Percentiles rank a stretch among this genome's conserved stretches.
Evolutionary conservation across 2,797 vertebrate species (phyloP).

Genomic region (Morus bassanus): DNA sequence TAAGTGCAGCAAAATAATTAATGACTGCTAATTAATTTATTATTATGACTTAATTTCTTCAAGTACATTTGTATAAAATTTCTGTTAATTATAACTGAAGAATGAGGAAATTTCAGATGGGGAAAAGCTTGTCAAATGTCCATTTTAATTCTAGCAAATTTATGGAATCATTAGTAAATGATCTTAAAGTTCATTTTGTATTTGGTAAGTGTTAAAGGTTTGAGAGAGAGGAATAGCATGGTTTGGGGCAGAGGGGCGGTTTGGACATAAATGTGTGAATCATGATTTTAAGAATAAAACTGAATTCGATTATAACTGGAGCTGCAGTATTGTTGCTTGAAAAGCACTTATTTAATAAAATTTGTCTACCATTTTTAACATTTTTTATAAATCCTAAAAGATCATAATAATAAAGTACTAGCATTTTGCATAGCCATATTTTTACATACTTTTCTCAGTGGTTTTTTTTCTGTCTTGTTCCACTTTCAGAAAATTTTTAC

Average conservation of each 20-base stretch:
- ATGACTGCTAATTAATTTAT: conserved; percentile 22
- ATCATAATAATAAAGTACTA: not conserved
- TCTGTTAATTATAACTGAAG: conserved; percentile 24
- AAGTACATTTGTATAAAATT: not conserved
- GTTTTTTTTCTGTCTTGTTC: not conserved
- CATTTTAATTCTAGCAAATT: not conserved
- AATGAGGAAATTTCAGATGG: not conserved
- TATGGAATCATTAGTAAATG: not conserved
- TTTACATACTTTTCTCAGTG: not conserved
- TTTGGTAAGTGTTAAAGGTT: not conserved
- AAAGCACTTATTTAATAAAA: not conserved
- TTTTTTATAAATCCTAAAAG: not conserved
- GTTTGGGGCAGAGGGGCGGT: accelerated
- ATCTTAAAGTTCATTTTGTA: not conserved
- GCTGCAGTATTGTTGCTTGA: not conserved
- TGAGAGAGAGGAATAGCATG: not conserved
- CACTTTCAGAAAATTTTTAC: not conserved
- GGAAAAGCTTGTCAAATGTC: not conserved
- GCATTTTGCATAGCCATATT: not conserved
- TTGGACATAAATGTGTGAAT: not conserved
- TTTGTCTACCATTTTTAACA: not conserved
- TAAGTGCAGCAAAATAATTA: conserved; percentile 41
- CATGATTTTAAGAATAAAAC: not conserved
- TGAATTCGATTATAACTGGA: not conserved
- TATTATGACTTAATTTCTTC: conserved; percentile 30